A percentile compares a stretch with the other conserved stretches of the same genome.
Evolutionary conservation across 2,888 invertebrate genomes (phyloP).

Genomic region (Hirtodrosophila confusa): DNA sequence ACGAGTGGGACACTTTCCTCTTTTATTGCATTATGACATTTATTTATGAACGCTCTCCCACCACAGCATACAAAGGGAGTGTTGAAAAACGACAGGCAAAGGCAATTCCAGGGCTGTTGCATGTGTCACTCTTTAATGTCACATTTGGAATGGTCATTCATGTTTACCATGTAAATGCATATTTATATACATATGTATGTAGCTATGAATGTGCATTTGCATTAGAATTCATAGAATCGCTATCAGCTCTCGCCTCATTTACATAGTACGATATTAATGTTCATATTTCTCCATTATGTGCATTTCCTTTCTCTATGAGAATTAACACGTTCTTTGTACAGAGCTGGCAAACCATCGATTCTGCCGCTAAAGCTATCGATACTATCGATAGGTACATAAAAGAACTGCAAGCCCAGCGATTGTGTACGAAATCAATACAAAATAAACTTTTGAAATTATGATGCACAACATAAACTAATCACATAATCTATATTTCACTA

Average conservation of each 20-base stretch:
- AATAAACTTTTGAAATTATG: too few species aligned
- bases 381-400: too few species aligned
- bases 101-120: slow-evolving; percentile 42
- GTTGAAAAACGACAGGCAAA: slow-evolving; percentile 15
- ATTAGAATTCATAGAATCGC: slow-evolving; percentile 3
- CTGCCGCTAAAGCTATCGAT: too few species aligned
- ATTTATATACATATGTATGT: neutral
- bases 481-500: too few species aligned
- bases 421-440: too few species aligned
- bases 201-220: neutral
- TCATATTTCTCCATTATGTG: slow-evolving; percentile 11
- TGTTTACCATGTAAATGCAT: slow-evolving; percentile 10
- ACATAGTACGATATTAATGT: slow-evolving; percentile 20
- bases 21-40: slow-evolving; percentile 76
- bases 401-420: too few species aligned
- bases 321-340: slow-evolving; percentile 29
- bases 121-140: slow-evolving; percentile 3
- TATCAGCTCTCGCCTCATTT: slow-evolving; percentile 19
- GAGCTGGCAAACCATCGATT: too few species aligned
- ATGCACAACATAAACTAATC: too few species aligned
- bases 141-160: slow-evolving; percentile 31
- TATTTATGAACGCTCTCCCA: slow-evolving; percentile 66
- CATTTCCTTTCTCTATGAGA: slow-evolving; percentile 20
- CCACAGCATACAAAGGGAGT: slow-evolving; percentile 20
- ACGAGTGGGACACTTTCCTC: slow-evolving; percentile 65